These are phyloP conservation scores for Astyanax mexicanus DNA, from an alignment of 2,797 vertebrate genomes.

Conservation along the genomic window DNA sequence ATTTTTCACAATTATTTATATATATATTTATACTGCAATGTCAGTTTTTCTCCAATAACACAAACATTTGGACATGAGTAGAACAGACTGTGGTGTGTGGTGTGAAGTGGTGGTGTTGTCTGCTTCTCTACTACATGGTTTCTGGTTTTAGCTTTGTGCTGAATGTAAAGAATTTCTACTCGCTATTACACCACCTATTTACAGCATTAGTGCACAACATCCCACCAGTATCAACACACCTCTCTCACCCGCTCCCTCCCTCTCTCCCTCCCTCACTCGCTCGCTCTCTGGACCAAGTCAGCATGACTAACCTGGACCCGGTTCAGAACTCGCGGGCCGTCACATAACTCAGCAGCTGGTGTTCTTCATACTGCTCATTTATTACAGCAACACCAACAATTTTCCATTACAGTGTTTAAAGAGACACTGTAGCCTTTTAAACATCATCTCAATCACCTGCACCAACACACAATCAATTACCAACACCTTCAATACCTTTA, in stretches of 20 bases:
- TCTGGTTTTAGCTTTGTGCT: neutral
- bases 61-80: too few species aligned
- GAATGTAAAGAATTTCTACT: slow-evolving; percentile 26
- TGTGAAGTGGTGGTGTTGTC: neutral
- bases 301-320: slow-evolving; percentile 43
- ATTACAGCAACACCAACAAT: neutral
- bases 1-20: too few species aligned
- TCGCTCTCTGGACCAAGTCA: neutral
- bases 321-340: slow-evolving; percentile 33
- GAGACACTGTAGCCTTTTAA: neutral
- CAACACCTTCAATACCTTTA: too few species aligned
- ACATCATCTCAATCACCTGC: neutral
- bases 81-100: too few species aligned
- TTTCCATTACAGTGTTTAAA: slow-evolving; percentile 9
- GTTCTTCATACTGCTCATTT: slow-evolving; percentile 35
- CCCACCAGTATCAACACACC: slow-evolving; percentile 27
- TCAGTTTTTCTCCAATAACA: too few species aligned
- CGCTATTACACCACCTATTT: slow-evolving; percentile 11
- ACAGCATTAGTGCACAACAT: slow-evolving; percentile 31
- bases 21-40: too few species aligned
- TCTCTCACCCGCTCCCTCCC: neutral
- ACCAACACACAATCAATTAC: too few species aligned
- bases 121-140: neutral
- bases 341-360: slow-evolving; percentile 34
- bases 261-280: neutral